Conservation (phyloP, 2,888 invertebrate species). For the Eumacrocentrus americanus region DNA sequence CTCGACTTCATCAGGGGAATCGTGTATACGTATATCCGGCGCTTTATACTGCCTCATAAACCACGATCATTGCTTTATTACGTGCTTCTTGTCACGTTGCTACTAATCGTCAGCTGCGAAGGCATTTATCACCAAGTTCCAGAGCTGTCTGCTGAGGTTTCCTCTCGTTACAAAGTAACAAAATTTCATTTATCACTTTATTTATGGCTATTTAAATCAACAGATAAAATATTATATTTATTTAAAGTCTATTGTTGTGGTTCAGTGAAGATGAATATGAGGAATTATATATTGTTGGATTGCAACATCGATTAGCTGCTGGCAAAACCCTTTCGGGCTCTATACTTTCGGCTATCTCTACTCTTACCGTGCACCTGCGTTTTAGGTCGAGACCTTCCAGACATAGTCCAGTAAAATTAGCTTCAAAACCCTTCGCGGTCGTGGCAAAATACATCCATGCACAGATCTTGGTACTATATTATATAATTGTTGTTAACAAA, state of each 20-base stretch:
- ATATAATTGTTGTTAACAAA: no score
- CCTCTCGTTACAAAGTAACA: conserved; percentile 26
- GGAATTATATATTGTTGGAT: no score
- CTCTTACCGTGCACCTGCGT: no score
- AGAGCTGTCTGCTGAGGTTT: conserved; percentile 30
- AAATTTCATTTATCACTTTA: conserved; percentile 9
- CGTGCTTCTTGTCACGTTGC: conserved; percentile 51
- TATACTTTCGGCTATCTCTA: no score
- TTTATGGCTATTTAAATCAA: conserved; percentile 1
- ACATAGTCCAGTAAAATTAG: no score
- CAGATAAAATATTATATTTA: no score
- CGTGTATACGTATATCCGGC: conserved; percentile 30
- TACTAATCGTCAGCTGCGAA: conserved; percentile 57
- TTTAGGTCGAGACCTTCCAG: no score
- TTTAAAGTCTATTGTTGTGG: background rate
- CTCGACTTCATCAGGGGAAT: conserved; percentile 7
- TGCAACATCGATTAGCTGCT: background rate
- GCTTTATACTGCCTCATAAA: conserved; percentile 57
- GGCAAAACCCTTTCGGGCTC: background rate
- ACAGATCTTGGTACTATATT: no score
- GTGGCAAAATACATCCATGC: no score
- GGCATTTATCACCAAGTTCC: conserved; percentile 52
- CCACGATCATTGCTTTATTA: conserved; percentile 59
- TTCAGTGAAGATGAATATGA: no score
- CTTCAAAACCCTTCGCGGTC: no score